Percentiles rank a stretch among this genome's conserved stretches.
phyloP scores from a whole-genome alignment of 2,797 vertebrate species.

The Coracias cyanogaster region DNA sequence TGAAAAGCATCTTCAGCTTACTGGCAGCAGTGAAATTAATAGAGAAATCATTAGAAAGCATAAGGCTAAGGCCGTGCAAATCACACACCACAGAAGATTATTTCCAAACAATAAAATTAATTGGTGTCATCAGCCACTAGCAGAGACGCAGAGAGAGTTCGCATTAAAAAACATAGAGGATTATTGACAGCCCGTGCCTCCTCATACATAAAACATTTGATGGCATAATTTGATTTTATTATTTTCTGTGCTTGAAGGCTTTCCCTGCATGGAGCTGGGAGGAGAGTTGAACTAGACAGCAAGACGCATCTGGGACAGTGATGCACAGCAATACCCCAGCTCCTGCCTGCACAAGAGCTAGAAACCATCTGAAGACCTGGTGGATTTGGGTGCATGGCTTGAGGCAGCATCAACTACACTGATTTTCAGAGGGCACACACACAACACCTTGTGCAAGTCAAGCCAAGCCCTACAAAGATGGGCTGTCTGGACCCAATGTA shows the following conservation, averaged over 20 bases:
- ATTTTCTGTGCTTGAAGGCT: background rate
- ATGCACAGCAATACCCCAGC: fast-evolving
- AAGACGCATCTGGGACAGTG: fast-evolving
- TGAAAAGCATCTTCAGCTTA: constrained; percentile 34
- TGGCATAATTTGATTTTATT: background rate
- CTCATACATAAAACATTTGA: constrained; percentile 44
- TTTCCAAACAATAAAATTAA: constrained; percentile 29
- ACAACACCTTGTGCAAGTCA: background rate
- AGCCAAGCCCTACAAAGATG: background rate
- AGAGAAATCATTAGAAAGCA: constrained; percentile 33
- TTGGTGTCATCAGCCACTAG: background rate
- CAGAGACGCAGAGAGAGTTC: background rate
- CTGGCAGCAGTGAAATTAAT: constrained; percentile 38
- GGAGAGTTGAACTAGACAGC: background rate
- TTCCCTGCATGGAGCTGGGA: background rate
- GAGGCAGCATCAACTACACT: fast-evolving
- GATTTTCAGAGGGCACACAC: background rate
- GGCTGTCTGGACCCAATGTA: background rate
- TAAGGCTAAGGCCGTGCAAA: background rate
- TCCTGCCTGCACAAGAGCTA: background rate
- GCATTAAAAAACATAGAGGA: constrained; percentile 23
- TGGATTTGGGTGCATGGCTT: fast-evolving
- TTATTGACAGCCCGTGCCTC: constrained; percentile 6
- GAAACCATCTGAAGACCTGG: fast-evolving
- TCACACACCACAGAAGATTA: background rate